A percentile compares a stretch with the other conserved stretches of the same genome.
Conservation (phyloP, 1,140 invertebrate species). For the Zaprionus africanus region DNA sequence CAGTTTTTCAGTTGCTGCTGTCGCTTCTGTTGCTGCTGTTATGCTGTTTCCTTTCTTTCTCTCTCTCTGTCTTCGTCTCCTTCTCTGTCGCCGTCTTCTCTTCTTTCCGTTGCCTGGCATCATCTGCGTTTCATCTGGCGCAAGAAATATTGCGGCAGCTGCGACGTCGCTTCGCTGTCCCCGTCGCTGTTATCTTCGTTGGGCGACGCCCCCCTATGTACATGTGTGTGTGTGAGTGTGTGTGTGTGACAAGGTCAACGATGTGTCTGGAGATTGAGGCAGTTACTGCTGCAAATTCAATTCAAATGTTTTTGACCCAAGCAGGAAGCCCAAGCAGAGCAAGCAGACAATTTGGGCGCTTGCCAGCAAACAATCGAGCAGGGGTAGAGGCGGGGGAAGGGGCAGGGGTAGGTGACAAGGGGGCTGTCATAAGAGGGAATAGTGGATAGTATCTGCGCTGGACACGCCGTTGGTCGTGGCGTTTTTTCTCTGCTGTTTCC, state of each 20-base stretch:
- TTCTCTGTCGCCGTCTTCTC: not conserved
- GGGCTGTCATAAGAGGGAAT: not conserved
- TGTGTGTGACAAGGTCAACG: slow-evolving; percentile 74
- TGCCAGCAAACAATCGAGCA: slow-evolving; percentile 59
- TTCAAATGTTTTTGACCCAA: slow-evolving; percentile 69
- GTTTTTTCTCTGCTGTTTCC: slow-evolving; percentile 9
- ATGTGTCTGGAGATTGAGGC: slow-evolving; percentile 63
- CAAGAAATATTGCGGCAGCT: slow-evolving; percentile 82
- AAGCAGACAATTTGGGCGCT: slow-evolving; percentile 65
- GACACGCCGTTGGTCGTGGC: slow-evolving; percentile 63
- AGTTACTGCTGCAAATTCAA: slow-evolving; percentile 71
- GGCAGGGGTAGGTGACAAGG: not conserved
- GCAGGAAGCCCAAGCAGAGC: slow-evolving; percentile 35
- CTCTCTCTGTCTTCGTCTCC: not conserved
- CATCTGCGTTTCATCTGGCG: slow-evolving; percentile 78
- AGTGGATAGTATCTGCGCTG: slow-evolving; percentile 53
- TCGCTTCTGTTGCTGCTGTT: slow-evolving; percentile 40
- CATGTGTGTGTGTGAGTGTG: slow-evolving; percentile 11
- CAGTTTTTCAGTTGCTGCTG: slow-evolving; percentile 58
- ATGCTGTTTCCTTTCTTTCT: slow-evolving; percentile 9
- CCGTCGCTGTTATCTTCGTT: slow-evolving; percentile 9
- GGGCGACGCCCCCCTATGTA: slow-evolving; percentile 54
- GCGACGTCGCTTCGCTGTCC: slow-evolving; percentile 49
- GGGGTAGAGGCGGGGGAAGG: slow-evolving; percentile 5
- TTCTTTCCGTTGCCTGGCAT: slow-evolving; percentile 56